Percentiles rank a stretch among this genome's conserved stretches.
These are phyloP conservation scores for Castor canadensis DNA, from an alignment of 2,113 vertebrate species.

Conservation along the genomic window DNA sequence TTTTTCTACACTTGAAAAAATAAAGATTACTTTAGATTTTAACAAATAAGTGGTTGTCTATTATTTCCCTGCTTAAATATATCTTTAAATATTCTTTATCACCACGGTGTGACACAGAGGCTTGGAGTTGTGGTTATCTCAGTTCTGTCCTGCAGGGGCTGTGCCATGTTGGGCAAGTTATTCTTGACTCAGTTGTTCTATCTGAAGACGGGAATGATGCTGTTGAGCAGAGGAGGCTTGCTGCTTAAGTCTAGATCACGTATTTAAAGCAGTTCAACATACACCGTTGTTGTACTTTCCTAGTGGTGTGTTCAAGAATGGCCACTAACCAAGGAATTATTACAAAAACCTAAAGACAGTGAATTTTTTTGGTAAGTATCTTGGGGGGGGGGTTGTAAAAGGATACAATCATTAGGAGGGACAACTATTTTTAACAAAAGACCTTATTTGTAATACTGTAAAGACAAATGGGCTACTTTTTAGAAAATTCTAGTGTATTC, in stretches of 20 bases:
- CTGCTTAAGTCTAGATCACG: not conserved
- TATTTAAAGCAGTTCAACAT: not conserved
- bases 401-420: not conserved
- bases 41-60: not conserved
- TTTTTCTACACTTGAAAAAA: constrained; percentile 29
- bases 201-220: not conserved
- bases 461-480: not conserved
- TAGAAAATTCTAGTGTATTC: not conserved
- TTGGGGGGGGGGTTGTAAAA: no score
- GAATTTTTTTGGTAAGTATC: no score
- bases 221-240: not conserved
- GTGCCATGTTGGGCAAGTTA: not conserved
- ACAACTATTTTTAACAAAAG: not conserved
- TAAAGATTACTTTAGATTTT: not conserved
- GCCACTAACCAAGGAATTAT: no score
- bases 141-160: not conserved
- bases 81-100: no score
- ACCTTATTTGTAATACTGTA: not conserved
- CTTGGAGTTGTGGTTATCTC: not conserved
- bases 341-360: no score
- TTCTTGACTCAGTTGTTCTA: not conserved
- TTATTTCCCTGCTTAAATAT: not conserved
- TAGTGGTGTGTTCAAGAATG: not conserved
- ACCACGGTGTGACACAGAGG: no score
- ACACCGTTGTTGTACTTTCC: not conserved